These are phyloP conservation scores for Pseudomyrmex cubaensis DNA, from an alignment of 1,140 invertebrate genomes.

Conservation along the genomic window DNA sequence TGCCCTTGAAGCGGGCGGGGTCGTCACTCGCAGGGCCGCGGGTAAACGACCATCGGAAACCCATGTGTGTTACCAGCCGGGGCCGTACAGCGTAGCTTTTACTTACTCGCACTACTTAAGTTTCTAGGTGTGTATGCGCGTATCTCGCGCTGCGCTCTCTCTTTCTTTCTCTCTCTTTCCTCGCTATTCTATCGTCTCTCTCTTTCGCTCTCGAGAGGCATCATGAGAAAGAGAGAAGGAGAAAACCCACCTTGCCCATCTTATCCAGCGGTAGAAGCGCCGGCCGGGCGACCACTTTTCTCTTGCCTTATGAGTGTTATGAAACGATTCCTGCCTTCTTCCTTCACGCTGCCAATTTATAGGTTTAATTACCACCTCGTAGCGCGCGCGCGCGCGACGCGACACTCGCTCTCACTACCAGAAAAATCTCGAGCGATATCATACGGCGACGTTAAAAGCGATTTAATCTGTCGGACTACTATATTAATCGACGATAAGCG, in stretches of 20 bases:
- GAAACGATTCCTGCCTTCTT: conserved; percentile 54
- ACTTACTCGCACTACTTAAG: conserved; percentile 71
- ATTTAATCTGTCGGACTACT: conserved; percentile 45
- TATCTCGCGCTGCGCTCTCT: conserved; percentile 6
- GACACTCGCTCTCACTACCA: not conserved
- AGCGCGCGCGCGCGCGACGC: conserved; percentile 18
- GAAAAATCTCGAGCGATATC: conserved; percentile 25
- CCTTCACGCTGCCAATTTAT: conserved; percentile 62
- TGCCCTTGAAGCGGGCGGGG: conserved; percentile 85
- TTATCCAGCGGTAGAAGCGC: conserved; percentile 41
- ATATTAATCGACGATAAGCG: conserved; percentile 53
- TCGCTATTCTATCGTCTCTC: conserved; percentile 19
- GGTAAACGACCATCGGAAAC: conserved; percentile 85
- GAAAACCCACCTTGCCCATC: conserved; percentile 56
- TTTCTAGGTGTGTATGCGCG: conserved; percentile 69
- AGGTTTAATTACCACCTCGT: conserved; percentile 67
- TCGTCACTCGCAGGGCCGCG: conserved; percentile 83
- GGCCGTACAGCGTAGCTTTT: conserved; percentile 70
- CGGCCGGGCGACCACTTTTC: conserved; percentile 36
- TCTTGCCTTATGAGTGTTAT: conserved; percentile 71
- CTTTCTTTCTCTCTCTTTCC: conserved; percentile 8
- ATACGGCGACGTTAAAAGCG: conserved; percentile 44
- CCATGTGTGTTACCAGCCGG: conserved; percentile 77
- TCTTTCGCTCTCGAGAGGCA: conserved; percentile 6
- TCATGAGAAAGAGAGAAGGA: not conserved